Percentiles rank a stretch among this genome's conserved stretches.
Conservation (phyloP, 2,888 invertebrate genomes). For the Tuta absoluta region DNA sequence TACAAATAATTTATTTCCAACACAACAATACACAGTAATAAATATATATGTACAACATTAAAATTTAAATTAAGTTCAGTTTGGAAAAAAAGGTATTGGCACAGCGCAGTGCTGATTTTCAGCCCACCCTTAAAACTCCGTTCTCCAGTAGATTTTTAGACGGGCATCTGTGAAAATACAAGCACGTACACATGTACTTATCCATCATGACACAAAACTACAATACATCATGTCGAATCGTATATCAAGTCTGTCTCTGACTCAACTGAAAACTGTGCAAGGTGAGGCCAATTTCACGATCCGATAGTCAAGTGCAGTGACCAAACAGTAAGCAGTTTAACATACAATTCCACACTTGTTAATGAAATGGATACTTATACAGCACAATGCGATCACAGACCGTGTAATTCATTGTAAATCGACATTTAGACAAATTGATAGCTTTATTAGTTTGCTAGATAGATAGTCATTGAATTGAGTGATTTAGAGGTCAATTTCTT, state of each 20-base stretch:
- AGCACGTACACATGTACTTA: too few relatives aligned
- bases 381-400: conserved; percentile 28
- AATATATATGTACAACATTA: too few relatives aligned
- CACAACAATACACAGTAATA: too few relatives aligned
- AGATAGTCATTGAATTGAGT: conserved; percentile 14
- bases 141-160: too few relatives aligned
- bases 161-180: too few relatives aligned
- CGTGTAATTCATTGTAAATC: conserved; percentile 23
- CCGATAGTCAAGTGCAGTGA: conserved; percentile 58
- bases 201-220: too few relatives aligned
- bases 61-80: too few relatives aligned
- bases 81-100: too few relatives aligned
- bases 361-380: conserved; percentile 43
- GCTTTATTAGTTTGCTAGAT: conserved; percentile 37
- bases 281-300: conserved; percentile 57
- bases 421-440: conserved; percentile 37
- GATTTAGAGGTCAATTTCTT: neutral
- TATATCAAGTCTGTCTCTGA: neutral
- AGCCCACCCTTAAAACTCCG: too few relatives aligned
- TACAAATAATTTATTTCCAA: too few relatives aligned
- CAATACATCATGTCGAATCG: too few relatives aligned
- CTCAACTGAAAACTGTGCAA: conserved; percentile 29
- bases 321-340: conserved; percentile 52
- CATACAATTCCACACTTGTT: conserved; percentile 59
- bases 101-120: too few relatives aligned